A percentile compares a stretch with the other conserved stretches of the same genome.
Evolutionary conservation across 1,140 invertebrate species (phyloP).

Genomic region (Eumeta japonica): DNA sequence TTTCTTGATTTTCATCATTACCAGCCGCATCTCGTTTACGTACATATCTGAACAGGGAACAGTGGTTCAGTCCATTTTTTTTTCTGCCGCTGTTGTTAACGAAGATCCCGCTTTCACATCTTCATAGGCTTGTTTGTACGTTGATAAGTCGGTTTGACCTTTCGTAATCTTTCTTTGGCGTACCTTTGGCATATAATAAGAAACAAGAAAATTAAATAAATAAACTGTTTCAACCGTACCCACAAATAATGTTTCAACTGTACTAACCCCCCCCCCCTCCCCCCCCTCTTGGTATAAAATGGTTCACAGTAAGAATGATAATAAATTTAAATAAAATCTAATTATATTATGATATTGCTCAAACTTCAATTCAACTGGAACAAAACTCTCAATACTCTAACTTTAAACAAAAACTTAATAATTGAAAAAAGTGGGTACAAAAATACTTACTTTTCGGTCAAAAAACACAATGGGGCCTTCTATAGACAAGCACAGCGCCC

Average conservation of each 20-base stretch:
- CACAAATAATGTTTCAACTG: conserved; percentile 13
- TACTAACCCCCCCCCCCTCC: neutral
- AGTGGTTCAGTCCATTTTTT: conserved; percentile 12
- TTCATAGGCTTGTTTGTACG: conserved; percentile 13
- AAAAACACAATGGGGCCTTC: neutral
- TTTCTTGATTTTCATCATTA: conserved; percentile 10
- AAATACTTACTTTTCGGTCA: conserved; percentile 4
- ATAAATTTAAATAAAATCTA: conserved; percentile 8
- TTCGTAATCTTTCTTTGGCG: conserved; percentile 14
- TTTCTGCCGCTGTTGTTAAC: conserved; percentile 14
- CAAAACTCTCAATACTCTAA: neutral
- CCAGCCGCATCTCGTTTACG: conserved; percentile 11
- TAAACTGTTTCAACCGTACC: conserved; percentile 15
- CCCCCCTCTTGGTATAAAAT: conserved; percentile 6
- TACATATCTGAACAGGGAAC: conserved; percentile 14
- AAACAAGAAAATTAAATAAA: conserved; percentile 10
- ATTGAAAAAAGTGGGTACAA: neutral
- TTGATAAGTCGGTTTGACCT: conserved; percentile 3
- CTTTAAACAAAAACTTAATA: neutral
- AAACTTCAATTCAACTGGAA: neutral
- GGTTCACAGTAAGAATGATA: conserved; percentile 6
- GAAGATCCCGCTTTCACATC: conserved; percentile 15
- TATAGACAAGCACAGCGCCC: neutral
- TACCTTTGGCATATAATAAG: conserved; percentile 16
- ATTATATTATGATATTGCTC: conserved; percentile 7